Percentiles rank a stretch among this genome's conserved stretches.
Evolutionary conservation across 1,140 invertebrate species (phyloP).

Genomic region (Microvelia longipes): DNA sequence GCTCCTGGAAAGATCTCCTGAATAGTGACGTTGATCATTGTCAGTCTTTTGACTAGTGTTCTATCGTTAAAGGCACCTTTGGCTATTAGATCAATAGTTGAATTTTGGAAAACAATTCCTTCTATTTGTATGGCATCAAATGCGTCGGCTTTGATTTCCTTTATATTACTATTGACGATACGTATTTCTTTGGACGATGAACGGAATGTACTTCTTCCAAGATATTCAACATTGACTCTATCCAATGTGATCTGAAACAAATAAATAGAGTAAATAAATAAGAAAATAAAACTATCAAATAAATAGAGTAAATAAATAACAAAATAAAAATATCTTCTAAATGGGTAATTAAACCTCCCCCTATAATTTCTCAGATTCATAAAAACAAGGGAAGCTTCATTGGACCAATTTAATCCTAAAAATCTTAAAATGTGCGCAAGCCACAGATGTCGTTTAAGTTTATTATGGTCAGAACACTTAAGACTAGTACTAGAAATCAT

Average conservation of each 20-base stretch:
- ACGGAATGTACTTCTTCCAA: constrained; percentile 44
- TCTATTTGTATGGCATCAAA: constrained; percentile 47
- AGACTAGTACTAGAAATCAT: too few species aligned
- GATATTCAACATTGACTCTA: constrained; percentile 38
- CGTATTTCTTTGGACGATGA: constrained; percentile 42
- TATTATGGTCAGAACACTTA: too few species aligned
- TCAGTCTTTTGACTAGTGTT: constrained; percentile 42
- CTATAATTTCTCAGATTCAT: too few species aligned
- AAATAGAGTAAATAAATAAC: not conserved
- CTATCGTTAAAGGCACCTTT: constrained; percentile 44
- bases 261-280: constrained; percentile 8
- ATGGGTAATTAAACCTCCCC: too few species aligned
- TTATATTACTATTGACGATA: constrained; percentile 39
- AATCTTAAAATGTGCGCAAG: too few species aligned
- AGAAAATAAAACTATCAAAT: not conserved
- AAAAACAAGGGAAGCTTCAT: too few species aligned
- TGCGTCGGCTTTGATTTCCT: constrained; percentile 38
- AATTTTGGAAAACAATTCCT: constrained; percentile 42
- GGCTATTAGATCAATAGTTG: constrained; percentile 40
- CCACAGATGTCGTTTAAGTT: too few species aligned
- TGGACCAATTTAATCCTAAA: too few species aligned
- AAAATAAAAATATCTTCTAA: too few species aligned
- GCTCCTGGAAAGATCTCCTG: constrained; percentile 38
- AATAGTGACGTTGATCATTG: constrained; percentile 42
- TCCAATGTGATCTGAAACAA: constrained; percentile 46